A percentile compares a stretch with the other conserved stretches of the same genome.
Evolutionary conservation across 2,113 vertebrate species (phyloP).

Genomic region (Mesembrinibis cayennensis): DNA sequence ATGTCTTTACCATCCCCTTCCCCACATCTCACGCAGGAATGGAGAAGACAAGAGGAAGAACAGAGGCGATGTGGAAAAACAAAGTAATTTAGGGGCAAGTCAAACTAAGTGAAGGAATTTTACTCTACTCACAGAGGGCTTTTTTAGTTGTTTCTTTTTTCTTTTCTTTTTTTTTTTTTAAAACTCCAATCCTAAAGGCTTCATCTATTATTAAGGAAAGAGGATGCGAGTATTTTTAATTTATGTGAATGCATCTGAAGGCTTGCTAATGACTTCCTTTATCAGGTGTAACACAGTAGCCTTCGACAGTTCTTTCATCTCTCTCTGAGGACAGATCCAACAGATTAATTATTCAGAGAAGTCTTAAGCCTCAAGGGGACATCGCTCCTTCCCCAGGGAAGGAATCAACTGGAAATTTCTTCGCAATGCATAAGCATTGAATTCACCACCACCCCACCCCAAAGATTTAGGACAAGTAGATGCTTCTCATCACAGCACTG

Average conservation of each 20-base stretch:
- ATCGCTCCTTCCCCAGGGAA: background rate
- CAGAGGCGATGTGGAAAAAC: background rate
- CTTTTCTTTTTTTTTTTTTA: background rate
- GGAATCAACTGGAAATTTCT: background rate
- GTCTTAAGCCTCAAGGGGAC: background rate
- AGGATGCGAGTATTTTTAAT: conserved; percentile 19
- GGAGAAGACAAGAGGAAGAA: background rate
- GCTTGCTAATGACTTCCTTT: conserved; percentile 5
- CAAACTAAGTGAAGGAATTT: background rate
- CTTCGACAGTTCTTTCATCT: background rate
- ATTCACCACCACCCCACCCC: background rate
- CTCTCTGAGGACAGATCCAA: background rate
- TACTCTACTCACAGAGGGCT: background rate
- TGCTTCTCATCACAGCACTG: background rate
- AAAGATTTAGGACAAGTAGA: background rate
- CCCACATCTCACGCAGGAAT: background rate
- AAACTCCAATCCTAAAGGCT: background rate
- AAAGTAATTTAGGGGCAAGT: background rate
- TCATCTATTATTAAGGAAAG: background rate
- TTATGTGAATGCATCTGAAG: background rate
- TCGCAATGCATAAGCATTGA: background rate
- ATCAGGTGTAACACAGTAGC: conserved; percentile 13
- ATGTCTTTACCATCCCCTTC: background rate
- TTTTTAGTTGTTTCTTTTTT: background rate
- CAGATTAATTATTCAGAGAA: background rate